Base-by-base conservation (phyloP, 2,888 invertebrate species). In the Capitulum mitella region DNA sequence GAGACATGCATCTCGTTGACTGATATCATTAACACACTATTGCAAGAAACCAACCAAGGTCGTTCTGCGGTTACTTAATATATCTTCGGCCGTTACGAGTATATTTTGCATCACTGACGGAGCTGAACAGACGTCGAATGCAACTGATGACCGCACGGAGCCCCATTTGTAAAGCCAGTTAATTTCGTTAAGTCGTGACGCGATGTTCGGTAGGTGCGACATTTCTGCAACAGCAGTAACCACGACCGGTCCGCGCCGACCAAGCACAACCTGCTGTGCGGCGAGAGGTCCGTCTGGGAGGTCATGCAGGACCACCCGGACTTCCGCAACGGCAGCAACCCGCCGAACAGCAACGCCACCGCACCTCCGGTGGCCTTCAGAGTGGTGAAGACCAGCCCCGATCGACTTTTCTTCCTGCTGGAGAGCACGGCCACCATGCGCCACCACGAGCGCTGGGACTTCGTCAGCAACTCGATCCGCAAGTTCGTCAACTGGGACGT, bases 221-320 rank as follows among this genome's bases (percentile, higher is more conserved):
- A 88, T 84, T 90, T 91, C 84, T 91, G 91, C 84, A 89, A 90
- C 83, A 88, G 88, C 61, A 86, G 87, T 32, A 89, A 86, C 64
- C 91, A 82, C 76, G 51, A 79, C 76, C 61, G 78, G 10, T 77
- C 80, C 37, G 80, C 80, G 1, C 85, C 85, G 0, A 85, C 85
- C 75, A 83, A 83, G 79, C 86, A 86, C 78, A 85, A 85, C 81
- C 82, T 84, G 46, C 81, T 85, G 61, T 86, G 86, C 80, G 82
- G 82, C 26, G 84, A 85, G 46, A 81, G 83, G 64, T 85, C 85
- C 77, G 83, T 83, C 10, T 84, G 84, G 85, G 83, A 84, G 70
- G 83, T 86, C 64, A 84, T 86, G 78, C 80, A 81, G 34, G 81
- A 83, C 43, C 83, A 84, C 46, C 80, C 81, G 5, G 85, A 86